Conservation (phyloP, 1,140 invertebrate genomes). For the Episyrphus balteatus region DNA sequence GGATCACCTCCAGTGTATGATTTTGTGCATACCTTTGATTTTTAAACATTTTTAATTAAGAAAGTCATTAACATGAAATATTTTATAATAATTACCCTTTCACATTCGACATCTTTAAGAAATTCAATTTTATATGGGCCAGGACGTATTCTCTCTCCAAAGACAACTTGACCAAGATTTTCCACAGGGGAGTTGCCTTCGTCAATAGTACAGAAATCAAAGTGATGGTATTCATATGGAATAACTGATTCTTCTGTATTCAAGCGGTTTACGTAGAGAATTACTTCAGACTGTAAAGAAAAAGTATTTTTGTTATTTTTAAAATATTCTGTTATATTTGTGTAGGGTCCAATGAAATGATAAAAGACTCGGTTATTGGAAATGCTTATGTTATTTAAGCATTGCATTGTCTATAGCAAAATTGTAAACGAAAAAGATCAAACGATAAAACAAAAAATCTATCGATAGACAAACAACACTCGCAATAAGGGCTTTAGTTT, state of each 20-base stretch:
- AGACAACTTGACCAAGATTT: constrained; percentile 96
- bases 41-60: background rate
- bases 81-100: constrained; percentile 31
- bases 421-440: too few relatives aligned
- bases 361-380: too few relatives aligned
- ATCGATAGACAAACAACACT: too few relatives aligned
- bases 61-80: background rate
- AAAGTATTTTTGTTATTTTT: too few relatives aligned
- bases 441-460: too few relatives aligned
- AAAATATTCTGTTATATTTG: too few relatives aligned
- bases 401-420: too few relatives aligned
- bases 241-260: constrained; percentile 95
- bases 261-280: constrained; percentile 86
- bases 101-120: constrained; percentile 61
- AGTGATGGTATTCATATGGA: constrained; percentile 95
- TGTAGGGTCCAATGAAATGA: too few relatives aligned
- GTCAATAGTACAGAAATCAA: constrained; percentile 81
- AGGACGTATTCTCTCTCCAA: constrained; percentile 91
- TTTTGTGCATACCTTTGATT: constrained; percentile 46
- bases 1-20: constrained; percentile 55
- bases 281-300: constrained; percentile 68
- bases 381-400: too few relatives aligned
- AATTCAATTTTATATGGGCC: constrained; percentile 79
- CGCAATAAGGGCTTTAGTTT: too few relatives aligned
- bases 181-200: constrained; percentile 80